A percentile compares a stretch with the other conserved stretches of the same genome.
phyloP scores from a whole-genome alignment of 2,797 vertebrate genomes.

The Aphelocoma californica region DNA sequence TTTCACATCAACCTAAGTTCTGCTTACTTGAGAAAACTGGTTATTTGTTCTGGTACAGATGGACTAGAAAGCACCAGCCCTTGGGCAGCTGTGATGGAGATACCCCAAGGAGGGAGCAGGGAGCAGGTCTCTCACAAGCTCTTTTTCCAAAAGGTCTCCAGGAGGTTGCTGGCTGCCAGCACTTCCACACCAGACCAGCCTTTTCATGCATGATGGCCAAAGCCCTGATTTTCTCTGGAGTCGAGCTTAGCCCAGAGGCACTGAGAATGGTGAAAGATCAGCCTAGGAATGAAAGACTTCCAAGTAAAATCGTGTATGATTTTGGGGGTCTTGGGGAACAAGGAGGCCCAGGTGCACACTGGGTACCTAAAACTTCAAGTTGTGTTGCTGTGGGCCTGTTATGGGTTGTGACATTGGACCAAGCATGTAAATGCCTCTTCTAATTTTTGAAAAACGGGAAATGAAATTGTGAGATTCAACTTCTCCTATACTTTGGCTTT shows the following conservation, averaged over 20 bases:
- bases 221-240: background rate
- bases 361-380: background rate
- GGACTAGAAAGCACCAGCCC: background rate
- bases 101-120: background rate
- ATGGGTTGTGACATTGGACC: background rate
- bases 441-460: background rate
- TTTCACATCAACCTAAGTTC: background rate
- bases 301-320: background rate
- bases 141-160: background rate
- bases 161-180: background rate
- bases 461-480: background rate
- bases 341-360: background rate
- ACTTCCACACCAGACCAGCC: background rate
- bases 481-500: background rate
- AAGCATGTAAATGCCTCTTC: background rate
- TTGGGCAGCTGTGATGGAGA: background rate
- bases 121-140: background rate
- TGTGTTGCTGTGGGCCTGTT: background rate
- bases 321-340: background rate
- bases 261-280: background rate
- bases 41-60: background rate
- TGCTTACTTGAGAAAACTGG: background rate
- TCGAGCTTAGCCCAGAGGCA: fast-evolving
- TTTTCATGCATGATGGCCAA: background rate
- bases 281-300: background rate